These are phyloP conservation scores for Corythaeola cristata DNA, from an alignment of 2,113 vertebrate species.

Conservation along the genomic window DNA sequence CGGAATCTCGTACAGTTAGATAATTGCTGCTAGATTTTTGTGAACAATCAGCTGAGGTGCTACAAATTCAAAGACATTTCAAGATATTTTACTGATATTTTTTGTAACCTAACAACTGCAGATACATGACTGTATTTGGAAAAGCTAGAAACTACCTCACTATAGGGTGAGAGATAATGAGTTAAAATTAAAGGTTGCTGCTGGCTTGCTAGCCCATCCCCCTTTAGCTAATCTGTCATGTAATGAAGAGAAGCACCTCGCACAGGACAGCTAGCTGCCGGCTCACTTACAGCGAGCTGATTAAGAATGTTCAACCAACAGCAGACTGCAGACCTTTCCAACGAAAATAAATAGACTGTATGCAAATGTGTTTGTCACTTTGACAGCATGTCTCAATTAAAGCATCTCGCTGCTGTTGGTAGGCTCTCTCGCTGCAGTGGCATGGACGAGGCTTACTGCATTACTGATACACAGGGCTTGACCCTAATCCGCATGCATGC, in stretches of 20 bases:
- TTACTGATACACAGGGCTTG: slow-evolving; percentile 83
- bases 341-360: slow-evolving; percentile 89
- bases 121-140: not conserved
- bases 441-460: slow-evolving; percentile 79
- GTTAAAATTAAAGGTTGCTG: slow-evolving; percentile 78
- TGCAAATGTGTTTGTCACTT: slow-evolving; percentile 99
- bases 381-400: slow-evolving; percentile 99
- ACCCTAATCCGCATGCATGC: slow-evolving; percentile 79
- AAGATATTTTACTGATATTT: not conserved
- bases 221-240: slow-evolving; percentile 84
- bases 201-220: slow-evolving; percentile 66
- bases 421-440: slow-evolving; percentile 76
- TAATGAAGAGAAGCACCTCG: slow-evolving; percentile 78
- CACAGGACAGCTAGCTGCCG: slow-evolving; percentile 80
- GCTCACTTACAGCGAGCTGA: slow-evolving; percentile 86
- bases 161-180: slow-evolving; percentile 68
- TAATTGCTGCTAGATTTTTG: not conserved
- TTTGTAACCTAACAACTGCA: not conserved
- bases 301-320: slow-evolving; percentile 89
- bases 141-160: slow-evolving; percentile 24
- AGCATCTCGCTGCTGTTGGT: slow-evolving; percentile 78
- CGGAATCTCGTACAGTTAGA: not conserved
- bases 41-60: not conserved
- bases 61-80: not conserved
- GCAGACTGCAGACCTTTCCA: slow-evolving; percentile 82